These are phyloP conservation scores for Numenius arquata DNA, from an alignment of 2,113 vertebrate genomes.

Conservation along the genomic window DNA sequence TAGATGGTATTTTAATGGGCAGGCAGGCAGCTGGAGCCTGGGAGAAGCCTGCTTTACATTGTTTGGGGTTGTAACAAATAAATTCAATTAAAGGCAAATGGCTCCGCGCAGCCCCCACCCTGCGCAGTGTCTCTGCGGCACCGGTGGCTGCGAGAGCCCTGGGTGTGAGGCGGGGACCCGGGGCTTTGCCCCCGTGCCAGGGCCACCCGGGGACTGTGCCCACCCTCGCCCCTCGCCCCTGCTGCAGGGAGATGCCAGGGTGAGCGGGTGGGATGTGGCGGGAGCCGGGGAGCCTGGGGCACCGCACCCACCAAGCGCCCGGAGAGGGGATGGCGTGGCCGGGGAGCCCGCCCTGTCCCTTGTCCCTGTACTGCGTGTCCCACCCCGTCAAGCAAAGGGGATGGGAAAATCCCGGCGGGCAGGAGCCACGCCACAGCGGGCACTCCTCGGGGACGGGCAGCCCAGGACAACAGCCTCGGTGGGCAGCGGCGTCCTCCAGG, in stretches of 20 bases:
- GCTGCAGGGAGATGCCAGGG: not conserved
- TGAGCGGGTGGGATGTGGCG: not conserved
- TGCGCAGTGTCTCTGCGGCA: conserved; percentile 14
- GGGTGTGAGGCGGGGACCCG: not conserved
- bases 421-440: not conserved
- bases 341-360: not conserved
- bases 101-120: conserved; percentile 43
- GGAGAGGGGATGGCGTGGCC: not conserved
- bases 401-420: conserved; percentile 1
- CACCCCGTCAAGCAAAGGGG: not conserved
- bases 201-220: not conserved
- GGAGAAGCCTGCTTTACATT: conserved; percentile 70
- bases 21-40: conserved; percentile 68
- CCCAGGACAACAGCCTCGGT: not conserved
- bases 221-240: not conserved
- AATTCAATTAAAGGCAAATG: conserved; percentile 70
- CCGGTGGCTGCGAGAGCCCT: not conserved
- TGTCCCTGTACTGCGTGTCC: not conserved
- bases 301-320: not conserved
- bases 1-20: conserved; percentile 69
- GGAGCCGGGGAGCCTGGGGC: not conserved
- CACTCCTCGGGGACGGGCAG: not conserved
- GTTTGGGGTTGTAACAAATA: conserved; percentile 70
- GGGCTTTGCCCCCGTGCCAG: not conserved
- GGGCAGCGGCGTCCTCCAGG: not conserved